Evolutionary conservation across 2,888 invertebrate genomes (phyloP), one percentile per base, ranked within the genome.

Genomic region (Teleogryllus oceanicus): DNA sequence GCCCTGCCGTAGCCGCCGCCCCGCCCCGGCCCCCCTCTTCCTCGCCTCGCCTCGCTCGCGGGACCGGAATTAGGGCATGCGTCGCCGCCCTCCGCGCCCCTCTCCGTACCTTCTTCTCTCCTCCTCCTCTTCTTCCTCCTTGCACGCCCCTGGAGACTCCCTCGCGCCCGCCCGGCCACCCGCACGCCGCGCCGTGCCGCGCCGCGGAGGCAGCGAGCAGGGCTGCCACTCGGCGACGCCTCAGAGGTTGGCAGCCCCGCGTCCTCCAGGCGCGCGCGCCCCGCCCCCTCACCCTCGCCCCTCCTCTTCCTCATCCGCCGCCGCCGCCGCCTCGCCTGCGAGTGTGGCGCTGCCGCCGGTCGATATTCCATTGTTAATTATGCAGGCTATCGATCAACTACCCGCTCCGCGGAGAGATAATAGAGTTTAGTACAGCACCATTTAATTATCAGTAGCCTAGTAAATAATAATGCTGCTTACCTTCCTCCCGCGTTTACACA

Each of bases 361-460:
- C 87, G 86, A 87, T 87, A 87, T 86, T 85, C 86, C 86, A 86
- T 86, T 86, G 87, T 87, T 86, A 87, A 87, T 87, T 87, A 87
- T 86, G 86, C 86, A 87, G 84, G 84, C 84, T 86, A 87, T 86
- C 86, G 86, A 86, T 85, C 86, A 85, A 49, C 51, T 49, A 49
- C 76, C 50, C 49, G 21, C 77, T 18, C 49, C 77, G n/a, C 49
- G 49, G 78, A 78, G 62, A 80, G 82, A 82, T 82, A 82, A 82
- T 82, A 82, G 82, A 81, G 82, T 82, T 82, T 80, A 82, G 82
- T 81, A 82, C 82, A 80, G 82, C 82, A 81, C 81, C 82, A 81
- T 82, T 82, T 82, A 82, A 82, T 82, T 82, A 82, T 82, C 82
- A 81, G 82, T 81, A 80, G 79, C 81, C 81, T 81, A 80, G 81